Percentiles rank a stretch among this genome's conserved stretches.
Evolutionary conservation across 2,888 invertebrate genomes (phyloP).

Genomic region (Aphrophora alni): DNA sequence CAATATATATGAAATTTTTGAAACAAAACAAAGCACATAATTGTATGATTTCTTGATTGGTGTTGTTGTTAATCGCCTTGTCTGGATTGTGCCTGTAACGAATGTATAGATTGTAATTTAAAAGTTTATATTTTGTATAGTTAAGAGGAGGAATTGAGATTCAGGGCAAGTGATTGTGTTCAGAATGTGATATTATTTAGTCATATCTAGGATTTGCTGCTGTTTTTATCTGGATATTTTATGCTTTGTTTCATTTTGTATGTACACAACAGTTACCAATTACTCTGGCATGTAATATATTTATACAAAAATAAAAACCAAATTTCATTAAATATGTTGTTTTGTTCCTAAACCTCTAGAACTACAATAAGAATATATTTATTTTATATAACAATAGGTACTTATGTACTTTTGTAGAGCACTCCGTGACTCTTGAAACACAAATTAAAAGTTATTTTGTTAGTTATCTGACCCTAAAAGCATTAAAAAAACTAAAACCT

Average conservation of each 20-base stretch:
- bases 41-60: not conserved
- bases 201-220: conserved; percentile 34
- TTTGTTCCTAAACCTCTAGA: too few relatives aligned
- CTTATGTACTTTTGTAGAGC: too few relatives aligned
- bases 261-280: conserved; percentile 35
- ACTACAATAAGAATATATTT: too few relatives aligned
- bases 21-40: not conserved
- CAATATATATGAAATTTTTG: too few relatives aligned
- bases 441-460: too few relatives aligned
- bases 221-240: conserved; percentile 24
- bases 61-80: not conserved
- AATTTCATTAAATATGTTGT: not conserved
- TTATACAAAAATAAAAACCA: not conserved
- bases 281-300: conserved; percentile 28
- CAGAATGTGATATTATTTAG: conserved; percentile 49
- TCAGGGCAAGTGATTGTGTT: conserved; percentile 42
- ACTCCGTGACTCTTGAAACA: too few relatives aligned
- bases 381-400: too few relatives aligned
- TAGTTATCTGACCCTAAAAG: too few relatives aligned
- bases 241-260: conserved; percentile 31
- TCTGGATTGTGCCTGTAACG: not conserved
- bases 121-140: not conserved
- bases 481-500: too few relatives aligned
- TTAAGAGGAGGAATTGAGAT: not conserved
- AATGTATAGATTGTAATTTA: too few relatives aligned